Evolutionary conservation across 2,113 vertebrate genomes (phyloP).

Genomic region (Phylloscopus trochilus): DNA sequence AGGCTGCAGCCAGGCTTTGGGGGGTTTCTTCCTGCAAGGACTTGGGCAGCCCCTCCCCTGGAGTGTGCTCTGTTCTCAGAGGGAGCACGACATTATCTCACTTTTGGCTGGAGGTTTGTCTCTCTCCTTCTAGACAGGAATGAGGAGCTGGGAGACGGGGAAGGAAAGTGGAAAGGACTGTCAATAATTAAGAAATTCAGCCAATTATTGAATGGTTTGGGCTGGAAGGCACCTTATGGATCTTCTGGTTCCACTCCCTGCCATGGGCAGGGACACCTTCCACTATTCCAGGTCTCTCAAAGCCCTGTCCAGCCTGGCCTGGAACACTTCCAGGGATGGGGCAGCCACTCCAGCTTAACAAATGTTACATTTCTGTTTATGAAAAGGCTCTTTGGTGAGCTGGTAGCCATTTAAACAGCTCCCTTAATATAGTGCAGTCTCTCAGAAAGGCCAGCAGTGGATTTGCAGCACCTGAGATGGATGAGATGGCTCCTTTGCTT

Average conservation of each 20-base stretch:
- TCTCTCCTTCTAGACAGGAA: background rate
- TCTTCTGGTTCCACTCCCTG: background rate
- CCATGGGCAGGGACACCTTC: background rate
- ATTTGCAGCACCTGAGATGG: conserved; percentile 4
- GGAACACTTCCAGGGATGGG: background rate
- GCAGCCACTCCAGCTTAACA: background rate
- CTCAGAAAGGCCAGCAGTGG: background rate
- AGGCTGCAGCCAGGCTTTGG: background rate
- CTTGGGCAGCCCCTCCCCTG: background rate
- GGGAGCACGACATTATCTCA: background rate
- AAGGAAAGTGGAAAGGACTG: background rate
- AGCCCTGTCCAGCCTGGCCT: background rate
- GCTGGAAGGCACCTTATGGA: background rate
- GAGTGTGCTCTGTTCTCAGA: background rate
- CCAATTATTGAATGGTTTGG: background rate
- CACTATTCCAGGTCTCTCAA: background rate
- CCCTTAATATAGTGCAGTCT: background rate
- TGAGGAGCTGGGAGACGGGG: background rate
- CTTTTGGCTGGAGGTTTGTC: background rate
- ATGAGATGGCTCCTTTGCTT: conserved; percentile 8
- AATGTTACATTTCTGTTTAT: background rate
- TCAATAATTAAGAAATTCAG: background rate
- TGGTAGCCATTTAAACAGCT: background rate
- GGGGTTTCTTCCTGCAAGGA: background rate
- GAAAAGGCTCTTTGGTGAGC: background rate